Conservation (phyloP, 2,888 invertebrate species). For the Microdon myrmicae region DNA sequence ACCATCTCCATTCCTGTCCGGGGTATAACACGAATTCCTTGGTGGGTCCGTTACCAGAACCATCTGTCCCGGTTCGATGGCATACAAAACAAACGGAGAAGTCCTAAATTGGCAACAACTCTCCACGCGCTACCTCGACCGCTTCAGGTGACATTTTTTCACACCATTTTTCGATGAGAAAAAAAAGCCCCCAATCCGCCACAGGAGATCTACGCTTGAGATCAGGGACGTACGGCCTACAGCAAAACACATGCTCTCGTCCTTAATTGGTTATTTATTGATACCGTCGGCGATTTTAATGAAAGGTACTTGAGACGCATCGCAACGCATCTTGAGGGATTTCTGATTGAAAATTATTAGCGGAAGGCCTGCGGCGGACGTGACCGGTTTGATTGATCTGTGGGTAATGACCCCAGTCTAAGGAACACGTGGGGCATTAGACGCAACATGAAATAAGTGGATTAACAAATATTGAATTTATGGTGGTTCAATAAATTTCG, state of each 20-base stretch:
- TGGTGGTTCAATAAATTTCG: no score
- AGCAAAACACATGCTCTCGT: conserved; percentile 45
- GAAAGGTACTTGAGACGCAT: conserved; percentile 32
- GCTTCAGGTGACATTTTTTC: conserved; percentile 49
- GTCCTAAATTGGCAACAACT: conserved; percentile 22
- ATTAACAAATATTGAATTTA: no score
- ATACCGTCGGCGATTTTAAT: conserved; percentile 49
- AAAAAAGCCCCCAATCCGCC: conserved; percentile 23
- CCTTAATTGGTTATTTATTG: conserved; percentile 52
- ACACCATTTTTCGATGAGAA: conserved; percentile 34
- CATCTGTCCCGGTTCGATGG: conserved; percentile 25
- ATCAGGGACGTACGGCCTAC: conserved; percentile 16
- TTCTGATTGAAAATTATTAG: conserved; percentile 47
- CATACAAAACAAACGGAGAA: conserved; percentile 20
- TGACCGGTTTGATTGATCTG: conserved; percentile 21
- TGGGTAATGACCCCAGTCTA: no score
- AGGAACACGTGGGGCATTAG: no score
- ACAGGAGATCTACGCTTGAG: conserved; percentile 33
- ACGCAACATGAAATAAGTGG: no score
- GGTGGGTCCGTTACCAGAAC: conserved; percentile 8
- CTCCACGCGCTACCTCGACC: conserved; percentile 19
- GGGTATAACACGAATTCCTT: conserved; percentile 21
- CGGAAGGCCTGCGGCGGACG: conserved; percentile 21
- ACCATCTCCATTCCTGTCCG: conserved; percentile 24
- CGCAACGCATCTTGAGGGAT: conserved; percentile 22